These are phyloP conservation scores for Serinus canaria DNA, from an alignment of 2,113 vertebrate species.

Conservation along the genomic window DNA sequence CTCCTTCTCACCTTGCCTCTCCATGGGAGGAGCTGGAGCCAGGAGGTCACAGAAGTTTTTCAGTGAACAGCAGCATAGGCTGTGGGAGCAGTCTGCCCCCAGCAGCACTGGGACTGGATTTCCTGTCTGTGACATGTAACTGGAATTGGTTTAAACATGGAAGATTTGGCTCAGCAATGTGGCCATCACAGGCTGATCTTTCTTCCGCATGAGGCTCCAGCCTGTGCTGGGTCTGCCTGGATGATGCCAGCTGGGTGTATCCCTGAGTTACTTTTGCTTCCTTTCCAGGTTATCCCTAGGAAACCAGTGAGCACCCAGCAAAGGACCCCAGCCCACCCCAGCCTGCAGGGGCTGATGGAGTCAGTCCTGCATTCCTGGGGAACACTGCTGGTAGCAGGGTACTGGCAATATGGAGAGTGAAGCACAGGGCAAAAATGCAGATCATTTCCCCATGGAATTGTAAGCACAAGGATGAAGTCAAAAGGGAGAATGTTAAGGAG, in stretches of 20 bases:
- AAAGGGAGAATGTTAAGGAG: not conserved
- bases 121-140: not conserved
- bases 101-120: not conserved
- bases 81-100: not conserved
- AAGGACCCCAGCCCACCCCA: not conserved
- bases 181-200: not conserved
- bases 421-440: not conserved
- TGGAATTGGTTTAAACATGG: not conserved
- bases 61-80: not conserved
- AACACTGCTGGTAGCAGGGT: not conserved
- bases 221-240: not conserved
- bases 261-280: not conserved
- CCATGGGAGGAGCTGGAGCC: not conserved
- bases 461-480: not conserved
- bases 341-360: not conserved
- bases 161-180: not conserved
- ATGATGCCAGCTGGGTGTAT: fast-evolving
- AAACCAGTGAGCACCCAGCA: not conserved
- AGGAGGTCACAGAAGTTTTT: not conserved
- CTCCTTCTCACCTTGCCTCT: not conserved
- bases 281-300: not conserved
- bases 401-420: not conserved
- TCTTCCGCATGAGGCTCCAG: not conserved
- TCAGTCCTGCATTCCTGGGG: not conserved
- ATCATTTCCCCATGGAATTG: not conserved